Base-by-base conservation (phyloP, 2,797 vertebrate species). In the Hephaestus fuliginosus region DNA sequence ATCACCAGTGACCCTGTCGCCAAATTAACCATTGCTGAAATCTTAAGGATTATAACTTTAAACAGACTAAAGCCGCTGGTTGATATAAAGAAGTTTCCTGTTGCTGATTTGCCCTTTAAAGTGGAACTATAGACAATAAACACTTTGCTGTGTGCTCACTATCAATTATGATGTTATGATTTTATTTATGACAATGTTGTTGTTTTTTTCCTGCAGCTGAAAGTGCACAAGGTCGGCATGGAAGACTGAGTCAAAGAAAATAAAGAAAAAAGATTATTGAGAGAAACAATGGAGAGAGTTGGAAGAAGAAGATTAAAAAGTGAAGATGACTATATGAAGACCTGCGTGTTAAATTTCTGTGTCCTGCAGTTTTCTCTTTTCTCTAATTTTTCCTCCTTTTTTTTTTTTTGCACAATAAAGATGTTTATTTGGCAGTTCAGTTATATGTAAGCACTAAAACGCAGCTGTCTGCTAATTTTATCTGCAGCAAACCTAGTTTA, bases 331-430 rank as follows among this genome's bases (percentile, higher is more conserved):
- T 43, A 48, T 28, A 14, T 13, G 46, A 74, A 67, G 62, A 55
- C 57, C 44, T 17, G 7, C 17, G 18, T 41, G 48, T n/a, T 55
- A 39, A 9, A 2, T 74, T 0, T 58, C 17, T 64, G 53, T 53
- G 1, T 80, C 69, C 72, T 79, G 78, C 68, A 79, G 62, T 43
- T 28, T 70, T 10, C 51, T 10, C 30, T 67, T 63, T 70, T 69
- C 9, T 75, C 20, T 7, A 7, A 51, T 48, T 53, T 39, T 18
- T 7, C 0, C 5, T 60, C 56, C 13, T 64, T 7, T 20, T 48
- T 15, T 17, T 64, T 7, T 20, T 48, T 15, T 10, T 43, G 11
- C 13, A 44, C 9, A 62, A 30, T 13, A 43, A 36, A 2, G 15
- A 20, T 46, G 25, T 48, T 53, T 58, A 7, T 36, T 48, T 7